Evolutionary conservation across 2,113 vertebrate genomes (phyloP).

Genomic region (Saguinus imperator): DNA sequence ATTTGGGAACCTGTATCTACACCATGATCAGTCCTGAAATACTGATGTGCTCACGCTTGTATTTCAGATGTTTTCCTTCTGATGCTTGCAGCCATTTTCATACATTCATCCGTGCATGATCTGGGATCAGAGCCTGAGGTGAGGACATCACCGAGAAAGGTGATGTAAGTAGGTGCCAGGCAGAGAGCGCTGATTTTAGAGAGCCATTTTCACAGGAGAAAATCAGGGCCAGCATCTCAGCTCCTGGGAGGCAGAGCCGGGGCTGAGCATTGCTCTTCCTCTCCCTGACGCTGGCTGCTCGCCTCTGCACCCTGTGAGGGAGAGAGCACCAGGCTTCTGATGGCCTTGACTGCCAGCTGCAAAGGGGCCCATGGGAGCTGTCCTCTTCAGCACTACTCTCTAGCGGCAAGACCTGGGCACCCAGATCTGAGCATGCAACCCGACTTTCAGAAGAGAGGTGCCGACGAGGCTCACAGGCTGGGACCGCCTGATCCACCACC

Average conservation of each 20-base stretch:
- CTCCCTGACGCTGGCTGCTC: constrained; percentile 88
- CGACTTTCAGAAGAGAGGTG: constrained; percentile 80
- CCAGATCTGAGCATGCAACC: constrained; percentile 75
- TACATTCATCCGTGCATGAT: constrained; percentile 85
- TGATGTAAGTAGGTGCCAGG: constrained; percentile 88
- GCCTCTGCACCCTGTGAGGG: constrained; percentile 84
- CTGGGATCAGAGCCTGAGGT: constrained; percentile 86
- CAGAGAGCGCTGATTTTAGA: constrained; percentile 89
- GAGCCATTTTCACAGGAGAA: constrained; percentile 89
- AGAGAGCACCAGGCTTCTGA: constrained; percentile 51
- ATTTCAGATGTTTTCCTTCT: constrained; percentile 86
- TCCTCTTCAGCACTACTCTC: constrained; percentile 81
- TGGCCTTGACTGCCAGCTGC: constrained; percentile 34
- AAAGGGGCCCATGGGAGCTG: constrained; percentile 61
- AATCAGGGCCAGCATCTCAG: constrained; percentile 87
- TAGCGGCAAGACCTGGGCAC: constrained; percentile 68
- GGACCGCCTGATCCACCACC: constrained; percentile 68
- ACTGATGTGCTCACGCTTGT: constrained; percentile 83
- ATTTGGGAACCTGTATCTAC: background rate
- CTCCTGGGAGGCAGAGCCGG: constrained; percentile 87
- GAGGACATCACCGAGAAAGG: constrained; percentile 87
- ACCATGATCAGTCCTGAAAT: background rate
- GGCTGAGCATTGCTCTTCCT: constrained; percentile 88
- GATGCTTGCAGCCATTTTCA: constrained; percentile 84
- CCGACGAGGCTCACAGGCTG: constrained; percentile 76